Conservation (phyloP, 2,113 vertebrate species). For the Promerops cafer region DNA sequence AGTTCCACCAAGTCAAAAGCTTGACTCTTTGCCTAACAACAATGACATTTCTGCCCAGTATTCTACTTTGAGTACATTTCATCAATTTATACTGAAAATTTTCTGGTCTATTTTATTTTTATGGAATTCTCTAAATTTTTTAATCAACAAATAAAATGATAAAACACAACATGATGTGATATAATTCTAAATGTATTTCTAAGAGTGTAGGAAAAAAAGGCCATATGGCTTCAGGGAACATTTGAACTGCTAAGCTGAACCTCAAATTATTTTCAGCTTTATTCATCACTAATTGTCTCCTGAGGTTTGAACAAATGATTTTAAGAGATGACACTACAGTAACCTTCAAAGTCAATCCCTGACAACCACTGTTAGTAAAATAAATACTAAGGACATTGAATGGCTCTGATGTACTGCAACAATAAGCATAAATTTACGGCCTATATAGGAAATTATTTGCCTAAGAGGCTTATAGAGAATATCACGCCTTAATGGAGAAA, state of each 20-base stretch:
- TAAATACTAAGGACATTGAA: background rate
- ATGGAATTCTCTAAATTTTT: background rate
- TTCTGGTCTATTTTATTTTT: background rate
- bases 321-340: background rate
- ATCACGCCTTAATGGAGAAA: background rate
- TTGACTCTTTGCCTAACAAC: background rate
- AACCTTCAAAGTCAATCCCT: background rate
- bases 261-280: background rate
- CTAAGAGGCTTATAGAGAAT: background rate
- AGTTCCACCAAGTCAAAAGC: background rate
- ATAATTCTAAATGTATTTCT: background rate
- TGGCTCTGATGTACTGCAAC: background rate
- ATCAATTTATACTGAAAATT: background rate
- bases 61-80: background rate
- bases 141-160: background rate
- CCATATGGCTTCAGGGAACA: background rate
- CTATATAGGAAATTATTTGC: background rate
- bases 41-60: background rate
- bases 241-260: background rate
- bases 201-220: background rate
- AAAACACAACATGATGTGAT: background rate
- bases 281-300: background rate
- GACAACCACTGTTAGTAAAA: background rate
- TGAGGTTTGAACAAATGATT: background rate
- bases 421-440: background rate